These are phyloP conservation scores for Hetaerina titia DNA, from an alignment of 2,888 invertebrate genomes.

Conservation along the genomic window DNA sequence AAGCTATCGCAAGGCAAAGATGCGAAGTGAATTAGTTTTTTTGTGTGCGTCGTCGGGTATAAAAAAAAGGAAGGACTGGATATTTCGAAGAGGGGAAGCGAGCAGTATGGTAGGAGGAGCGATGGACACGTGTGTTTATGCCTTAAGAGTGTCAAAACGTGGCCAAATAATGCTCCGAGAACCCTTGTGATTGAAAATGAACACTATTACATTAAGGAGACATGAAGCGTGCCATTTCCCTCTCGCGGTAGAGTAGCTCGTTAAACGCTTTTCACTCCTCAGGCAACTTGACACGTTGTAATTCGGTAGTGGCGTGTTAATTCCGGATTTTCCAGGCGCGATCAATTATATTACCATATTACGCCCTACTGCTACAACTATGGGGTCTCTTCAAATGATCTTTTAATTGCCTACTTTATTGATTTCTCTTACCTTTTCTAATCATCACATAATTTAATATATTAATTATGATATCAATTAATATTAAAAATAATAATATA, in stretches of 20 bases:
- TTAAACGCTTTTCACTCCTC: background rate
- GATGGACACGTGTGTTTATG: background rate
- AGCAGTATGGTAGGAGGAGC: background rate
- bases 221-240: background rate
- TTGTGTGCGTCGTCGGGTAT: background rate
- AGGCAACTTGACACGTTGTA: too few relatives aligned
- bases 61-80: background rate
- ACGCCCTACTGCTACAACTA: too few relatives aligned
- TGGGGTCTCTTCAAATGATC: too few relatives aligned
- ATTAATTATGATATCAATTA: too few relatives aligned
- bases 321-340: too few relatives aligned
- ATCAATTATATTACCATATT: too few relatives aligned
- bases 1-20: constrained; percentile 3
- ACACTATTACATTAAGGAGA: background rate
- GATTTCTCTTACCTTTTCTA: too few relatives aligned
- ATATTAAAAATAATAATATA: too few relatives aligned
- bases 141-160: background rate
- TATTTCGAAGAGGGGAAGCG: background rate
- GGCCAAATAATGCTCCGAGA: background rate
- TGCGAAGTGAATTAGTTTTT: constrained; percentile 63
- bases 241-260: background rate
- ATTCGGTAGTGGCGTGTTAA: too few relatives aligned
- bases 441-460: too few relatives aligned
- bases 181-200: background rate
- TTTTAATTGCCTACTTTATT: too few relatives aligned